Base-by-base conservation (phyloP, 2,888 invertebrate genomes). In the Pyrrhosoma nymphula region DNA sequence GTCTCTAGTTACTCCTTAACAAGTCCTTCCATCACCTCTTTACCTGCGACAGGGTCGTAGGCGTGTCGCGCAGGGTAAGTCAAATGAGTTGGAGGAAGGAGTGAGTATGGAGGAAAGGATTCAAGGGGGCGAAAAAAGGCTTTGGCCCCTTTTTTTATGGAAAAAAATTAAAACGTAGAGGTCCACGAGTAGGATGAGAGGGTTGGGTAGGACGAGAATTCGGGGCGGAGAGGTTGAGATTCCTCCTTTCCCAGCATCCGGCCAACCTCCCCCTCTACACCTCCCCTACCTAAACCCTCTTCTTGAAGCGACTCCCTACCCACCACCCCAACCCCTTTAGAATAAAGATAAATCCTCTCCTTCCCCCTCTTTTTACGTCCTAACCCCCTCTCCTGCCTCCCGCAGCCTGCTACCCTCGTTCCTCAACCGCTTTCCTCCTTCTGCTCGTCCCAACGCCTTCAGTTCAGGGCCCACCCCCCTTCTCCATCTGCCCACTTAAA, bases 301-400 rank as follows among this genome's bases (percentile, higher is more conserved):
- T 63, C 35, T 39, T 35, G 35, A 10, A 30, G 75, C 30, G 18
- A 8, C 2, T 47, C 47, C 47, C 47, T 4, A 82, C 30, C 82
- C 16, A 20, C 16, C 20, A 14, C 20, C 60, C 16, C 60, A 60
- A 60, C 82, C 14, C 82, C 35, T 30, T 82, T 26, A 35, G 35
- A 82, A 82, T 82, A 82, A 82, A 82, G 82, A 82, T 82, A 82
- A 82, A 82, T 82, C 35, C 75, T 95, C 88, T 95, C 39, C 6
- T n/a, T 56, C 69, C 47, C 47, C 47, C 47, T 47, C 35, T 63
- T 88, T 30, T 88, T 12, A 35, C 30, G 30, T 26, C 55, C 26
- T 75, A 14, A 82, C 35, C 39, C 56, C 30, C 47, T 60, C 60
- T 14, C 12, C 20, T 60, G 20, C 2, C 60, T 1, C 60, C 14